Conservation (phyloP, 2,888 invertebrate genomes). For the Zonitis immaculata region DNA sequence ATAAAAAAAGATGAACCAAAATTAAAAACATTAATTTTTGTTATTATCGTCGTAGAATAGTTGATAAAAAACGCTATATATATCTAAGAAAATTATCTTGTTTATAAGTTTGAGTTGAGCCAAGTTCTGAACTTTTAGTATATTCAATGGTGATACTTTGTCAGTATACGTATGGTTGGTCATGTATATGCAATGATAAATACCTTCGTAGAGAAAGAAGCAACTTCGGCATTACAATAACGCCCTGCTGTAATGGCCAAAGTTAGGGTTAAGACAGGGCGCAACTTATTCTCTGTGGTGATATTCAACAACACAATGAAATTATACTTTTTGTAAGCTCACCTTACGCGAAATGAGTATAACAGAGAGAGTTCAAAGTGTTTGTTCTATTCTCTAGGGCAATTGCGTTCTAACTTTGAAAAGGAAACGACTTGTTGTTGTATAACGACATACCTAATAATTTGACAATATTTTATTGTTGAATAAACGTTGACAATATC, state of each 20-base stretch:
- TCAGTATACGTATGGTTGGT: conserved; percentile 21
- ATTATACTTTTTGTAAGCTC: conserved; percentile 41
- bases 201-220: conserved; percentile 41
- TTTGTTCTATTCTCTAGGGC: conserved; percentile 41
- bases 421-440: no score
- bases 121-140: background rate
- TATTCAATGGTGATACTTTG: background rate
- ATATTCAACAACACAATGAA: conserved; percentile 45
- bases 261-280: conserved; percentile 46
- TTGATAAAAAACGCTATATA: background rate
- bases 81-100: background rate
- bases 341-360: conserved; percentile 37
- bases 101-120: background rate
- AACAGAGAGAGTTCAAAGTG: conserved; percentile 39
- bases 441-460: no score
- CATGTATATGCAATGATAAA: conserved; percentile 41
- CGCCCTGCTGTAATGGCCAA: conserved; percentile 45
- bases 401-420: conserved; percentile 32
- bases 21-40: no score
- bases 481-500: no score
- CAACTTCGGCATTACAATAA: conserved; percentile 44
- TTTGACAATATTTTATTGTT: no score
- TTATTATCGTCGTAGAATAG: no score
- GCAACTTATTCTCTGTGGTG: conserved; percentile 45
- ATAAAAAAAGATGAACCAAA: no score